Base-by-base conservation (phyloP, 2,888 invertebrate species). In the Cremastobaeus sp. region DNA sequence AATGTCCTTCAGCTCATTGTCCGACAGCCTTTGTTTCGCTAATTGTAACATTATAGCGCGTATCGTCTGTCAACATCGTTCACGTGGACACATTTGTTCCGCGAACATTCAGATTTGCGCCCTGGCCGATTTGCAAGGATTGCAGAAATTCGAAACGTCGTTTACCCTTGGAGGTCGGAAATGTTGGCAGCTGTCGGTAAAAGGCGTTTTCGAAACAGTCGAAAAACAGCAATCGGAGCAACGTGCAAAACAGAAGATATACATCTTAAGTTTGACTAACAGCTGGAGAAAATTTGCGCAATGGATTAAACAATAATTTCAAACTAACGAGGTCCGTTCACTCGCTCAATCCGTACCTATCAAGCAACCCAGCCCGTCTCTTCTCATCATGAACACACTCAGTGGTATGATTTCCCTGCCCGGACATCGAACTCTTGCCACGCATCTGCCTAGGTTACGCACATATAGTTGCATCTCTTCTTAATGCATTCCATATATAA, bases 341-440 rank as follows among this genome's bases (percentile, higher is more conserved):
- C 68, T 68, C 73, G 65, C 52, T 60, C 47, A 68, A 62, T 73
- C 45, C 30, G 35, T 60, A 43, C 57, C 69, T 48, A 69, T 55
- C 57, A 55, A 43, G 54, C 59, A 70, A 54, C 43, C 45, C 60
- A 55, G 55, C 45, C 69, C 68, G 74, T 74, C 69, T 65, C 60
- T 55, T 65, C 65, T 65, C 52, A 74, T 74, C 65, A 70, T 60
- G 74, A 74, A 74, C 70, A 65, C 65, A 45, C 50, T 65, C 65
- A 65, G 78, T 78, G 78, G 79, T 81, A 80, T 77, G 78, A 81
- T 82, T 82, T 82, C 79, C 79, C 80, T 82, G 77, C 77, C 78
- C 79, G 83, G 82, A 81, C 81, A 79, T 82, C 81, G 82, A 83
- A 82, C 81, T 81, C 81, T 77, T 60, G 59, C 74, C 59, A 74